phyloP scores from a whole-genome alignment of 1,140 invertebrate genomes.

The Yoshiicerus persimilis region DNA sequence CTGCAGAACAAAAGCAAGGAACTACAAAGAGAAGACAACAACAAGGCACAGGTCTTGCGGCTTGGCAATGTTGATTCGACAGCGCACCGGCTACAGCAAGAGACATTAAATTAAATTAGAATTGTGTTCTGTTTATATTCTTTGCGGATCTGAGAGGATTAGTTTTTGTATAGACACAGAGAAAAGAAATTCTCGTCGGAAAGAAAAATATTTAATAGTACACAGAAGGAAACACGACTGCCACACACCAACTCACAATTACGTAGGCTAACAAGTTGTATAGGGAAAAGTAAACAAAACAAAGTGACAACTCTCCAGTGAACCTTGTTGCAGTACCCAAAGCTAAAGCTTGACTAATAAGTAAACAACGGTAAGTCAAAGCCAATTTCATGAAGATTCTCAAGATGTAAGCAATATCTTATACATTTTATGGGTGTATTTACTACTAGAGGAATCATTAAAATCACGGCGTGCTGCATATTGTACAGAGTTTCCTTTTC shows the following conservation, averaged over 20 bases:
- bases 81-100: neutral
- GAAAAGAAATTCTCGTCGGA: neutral
- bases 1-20: too few relatives aligned
- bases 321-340: neutral
- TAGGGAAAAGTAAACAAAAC: neutral
- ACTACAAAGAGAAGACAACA: too few relatives aligned
- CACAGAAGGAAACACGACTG: neutral
- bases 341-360: neutral
- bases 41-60: too few relatives aligned
- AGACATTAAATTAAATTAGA: slow-evolving; percentile 3
- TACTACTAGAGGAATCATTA: neutral
- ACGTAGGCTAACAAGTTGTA: neutral
- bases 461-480: neutral
- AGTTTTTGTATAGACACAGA: neutral
- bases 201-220: neutral
- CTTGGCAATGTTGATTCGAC: neutral
- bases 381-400: neutral
- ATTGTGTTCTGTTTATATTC: neutral
- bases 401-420: neutral
- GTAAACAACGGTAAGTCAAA: neutral
- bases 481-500: neutral
- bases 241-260: neutral
- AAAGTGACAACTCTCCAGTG: neutral
- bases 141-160: neutral
- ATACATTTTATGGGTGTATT: neutral